Percentiles rank a stretch among this genome's conserved stretches.
These are phyloP conservation scores for Ectemnius lituratus DNA, from an alignment of 2,888 invertebrate genomes.

Conservation along the genomic window DNA sequence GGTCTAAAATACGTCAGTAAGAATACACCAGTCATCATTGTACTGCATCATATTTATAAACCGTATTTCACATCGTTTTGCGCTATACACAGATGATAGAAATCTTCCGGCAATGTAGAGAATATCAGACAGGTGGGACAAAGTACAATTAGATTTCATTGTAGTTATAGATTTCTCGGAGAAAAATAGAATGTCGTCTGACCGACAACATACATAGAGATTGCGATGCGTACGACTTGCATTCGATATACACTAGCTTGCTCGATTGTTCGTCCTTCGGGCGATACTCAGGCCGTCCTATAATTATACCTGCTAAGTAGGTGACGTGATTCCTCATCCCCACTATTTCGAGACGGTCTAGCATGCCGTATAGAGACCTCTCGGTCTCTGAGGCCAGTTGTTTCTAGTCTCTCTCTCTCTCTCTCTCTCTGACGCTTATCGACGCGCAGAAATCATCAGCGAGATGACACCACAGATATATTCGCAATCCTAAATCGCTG, in stretches of 20 bases:
- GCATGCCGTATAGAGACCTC: slow-evolving; percentile 8
- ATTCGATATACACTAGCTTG: neutral
- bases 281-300: slow-evolving; percentile 13
- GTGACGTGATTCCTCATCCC: slow-evolving; percentile 18
- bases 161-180: too few species aligned
- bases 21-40: neutral
- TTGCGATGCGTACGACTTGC: neutral
- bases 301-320: slow-evolving; percentile 30
- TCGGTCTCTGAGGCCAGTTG: neutral
- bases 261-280: slow-evolving; percentile 32
- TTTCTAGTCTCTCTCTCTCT: neutral
- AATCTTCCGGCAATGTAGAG: too few species aligned
- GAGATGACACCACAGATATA: too few species aligned
- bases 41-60: neutral
- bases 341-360: neutral
- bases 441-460: neutral
- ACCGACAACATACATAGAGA: too few species aligned
- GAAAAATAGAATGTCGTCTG: too few species aligned
- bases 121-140: too few species aligned
- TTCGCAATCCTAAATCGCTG: too few species aligned
- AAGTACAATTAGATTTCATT: too few species aligned
- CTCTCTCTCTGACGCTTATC: neutral
- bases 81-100: too few species aligned
- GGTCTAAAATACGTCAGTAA: neutral
- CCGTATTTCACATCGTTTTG: neutral